A percentile compares a stretch with the other conserved stretches of the same genome.
phyloP scores from a whole-genome alignment of 1,140 invertebrate species.

The Drosophila repletoides region DNA sequence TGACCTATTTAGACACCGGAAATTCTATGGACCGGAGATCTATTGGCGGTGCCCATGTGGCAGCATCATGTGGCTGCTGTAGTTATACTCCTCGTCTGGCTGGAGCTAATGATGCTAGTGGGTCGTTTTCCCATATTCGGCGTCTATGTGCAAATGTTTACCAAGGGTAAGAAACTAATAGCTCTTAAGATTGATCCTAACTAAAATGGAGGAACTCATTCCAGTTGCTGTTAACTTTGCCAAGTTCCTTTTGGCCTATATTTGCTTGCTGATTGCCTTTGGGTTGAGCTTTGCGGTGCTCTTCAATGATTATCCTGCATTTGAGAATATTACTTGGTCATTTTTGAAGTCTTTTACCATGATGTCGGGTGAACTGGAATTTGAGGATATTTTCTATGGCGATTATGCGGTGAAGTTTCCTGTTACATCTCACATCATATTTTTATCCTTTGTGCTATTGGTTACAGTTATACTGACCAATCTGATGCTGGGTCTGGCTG shows the following conservation, averaged over 20 bases:
- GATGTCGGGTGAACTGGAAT: constrained; percentile 94
- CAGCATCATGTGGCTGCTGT: constrained; percentile 91
- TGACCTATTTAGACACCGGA: constrained; percentile 58
- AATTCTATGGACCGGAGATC: constrained; percentile 54
- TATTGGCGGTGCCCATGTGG: constrained; percentile 84
- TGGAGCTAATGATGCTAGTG: constrained; percentile 92
- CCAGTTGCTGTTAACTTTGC: constrained; percentile 90
- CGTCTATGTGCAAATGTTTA: constrained; percentile 93
- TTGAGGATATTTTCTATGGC: constrained; percentile 91
- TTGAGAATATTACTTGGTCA: constrained; percentile 84
- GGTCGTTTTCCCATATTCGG: constrained; percentile 93
- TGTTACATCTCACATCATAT: constrained; percentile 89
- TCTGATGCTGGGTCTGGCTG: constrained; percentile 91
- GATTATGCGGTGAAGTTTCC: constrained; percentile 84
- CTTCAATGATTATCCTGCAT: constrained; percentile 89
- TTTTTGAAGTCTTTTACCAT: constrained; percentile 92
- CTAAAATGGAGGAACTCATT: constrained; percentile 24
- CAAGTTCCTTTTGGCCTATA: constrained; percentile 91
- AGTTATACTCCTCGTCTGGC: constrained; percentile 89
- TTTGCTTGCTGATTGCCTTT: constrained; percentile 90
- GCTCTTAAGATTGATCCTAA: constrained; percentile 80
- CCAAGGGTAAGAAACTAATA: constrained; percentile 84
- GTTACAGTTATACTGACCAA: constrained; percentile 94
- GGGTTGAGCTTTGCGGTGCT: constrained; percentile 90
- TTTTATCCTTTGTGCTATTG: constrained; percentile 90